Conservation (phyloP, 2,888 invertebrate genomes). For the Alentia gelatinosa region DNA sequence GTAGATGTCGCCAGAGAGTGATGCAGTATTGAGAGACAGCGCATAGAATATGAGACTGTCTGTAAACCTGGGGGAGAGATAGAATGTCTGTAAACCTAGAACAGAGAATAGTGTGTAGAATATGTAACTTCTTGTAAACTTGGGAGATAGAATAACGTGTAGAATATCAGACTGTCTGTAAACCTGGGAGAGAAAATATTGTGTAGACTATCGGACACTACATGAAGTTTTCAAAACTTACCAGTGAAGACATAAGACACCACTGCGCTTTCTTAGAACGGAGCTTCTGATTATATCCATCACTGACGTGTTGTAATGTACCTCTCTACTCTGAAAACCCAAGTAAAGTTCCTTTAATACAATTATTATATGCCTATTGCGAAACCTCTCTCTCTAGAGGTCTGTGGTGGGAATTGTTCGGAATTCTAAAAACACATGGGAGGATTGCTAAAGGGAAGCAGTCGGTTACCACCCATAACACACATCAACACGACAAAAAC, state of each 20-base stretch:
- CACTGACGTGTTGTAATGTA: neutral
- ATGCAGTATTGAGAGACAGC: constrained; percentile 62
- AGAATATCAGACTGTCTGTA: neutral
- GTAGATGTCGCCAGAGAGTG: constrained; percentile 62
- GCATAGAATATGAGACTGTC: constrained; percentile 65
- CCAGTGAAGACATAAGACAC: constrained; percentile 23
- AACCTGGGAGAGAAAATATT: neutral
- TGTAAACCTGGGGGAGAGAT: neutral
- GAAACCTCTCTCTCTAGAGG: no score
- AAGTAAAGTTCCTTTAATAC: no score
- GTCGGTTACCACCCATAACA: no score
- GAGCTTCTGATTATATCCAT: constrained; percentile 18
- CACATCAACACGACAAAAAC: no score
- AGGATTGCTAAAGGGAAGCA: no score
- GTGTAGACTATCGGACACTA: neutral
- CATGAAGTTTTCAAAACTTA: neutral
- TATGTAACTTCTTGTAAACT: neutral
- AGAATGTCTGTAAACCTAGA: neutral
- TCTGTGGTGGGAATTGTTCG: no score
- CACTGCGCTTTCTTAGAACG: constrained; percentile 2
- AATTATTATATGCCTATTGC: no score
- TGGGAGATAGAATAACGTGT: neutral
- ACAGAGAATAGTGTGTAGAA: neutral
- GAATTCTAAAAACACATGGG: no score
- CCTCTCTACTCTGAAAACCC: neutral